Conservation (phyloP, 2,113 vertebrate species). For the Neogale vison region DNA sequence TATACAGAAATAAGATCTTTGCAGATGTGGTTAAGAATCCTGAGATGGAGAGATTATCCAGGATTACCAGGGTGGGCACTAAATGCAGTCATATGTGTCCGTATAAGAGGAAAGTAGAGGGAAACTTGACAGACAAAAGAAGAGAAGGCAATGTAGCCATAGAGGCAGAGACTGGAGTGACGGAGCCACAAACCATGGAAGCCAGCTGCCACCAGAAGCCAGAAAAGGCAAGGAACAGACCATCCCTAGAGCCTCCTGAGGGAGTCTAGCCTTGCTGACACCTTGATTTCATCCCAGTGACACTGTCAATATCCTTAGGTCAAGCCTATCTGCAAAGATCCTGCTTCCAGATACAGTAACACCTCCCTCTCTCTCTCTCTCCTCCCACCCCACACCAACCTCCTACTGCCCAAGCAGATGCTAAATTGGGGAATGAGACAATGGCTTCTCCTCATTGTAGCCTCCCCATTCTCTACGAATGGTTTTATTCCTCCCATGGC, state of each 20-base stretch:
- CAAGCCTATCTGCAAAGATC: not conserved
- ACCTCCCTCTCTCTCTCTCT: not conserved
- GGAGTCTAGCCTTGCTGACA: not conserved
- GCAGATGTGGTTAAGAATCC: not conserved
- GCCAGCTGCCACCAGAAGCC: not conserved
- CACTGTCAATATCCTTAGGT: not conserved
- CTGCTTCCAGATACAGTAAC: not conserved
- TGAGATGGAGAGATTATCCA: not conserved
- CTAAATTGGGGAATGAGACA: not conserved
- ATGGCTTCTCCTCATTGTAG: not conserved
- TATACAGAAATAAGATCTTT: not conserved
- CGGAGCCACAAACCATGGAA: not conserved
- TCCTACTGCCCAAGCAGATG: not conserved
- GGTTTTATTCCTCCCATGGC: not conserved
- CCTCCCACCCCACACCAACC: not conserved
- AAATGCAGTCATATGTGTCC: not conserved
- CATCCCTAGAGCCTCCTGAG: not conserved
- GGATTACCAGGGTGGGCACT: not conserved
- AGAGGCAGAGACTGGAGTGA: not conserved
- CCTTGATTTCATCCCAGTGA: not conserved
- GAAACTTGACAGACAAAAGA: not conserved
- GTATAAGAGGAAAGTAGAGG: not conserved
- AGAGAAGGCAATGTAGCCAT: not conserved
- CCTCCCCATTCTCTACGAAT: not conserved
- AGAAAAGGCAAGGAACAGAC: not conserved